phyloP scores from a whole-genome alignment of 2,797 vertebrate genomes.

The Clarias pachynema region DNA sequence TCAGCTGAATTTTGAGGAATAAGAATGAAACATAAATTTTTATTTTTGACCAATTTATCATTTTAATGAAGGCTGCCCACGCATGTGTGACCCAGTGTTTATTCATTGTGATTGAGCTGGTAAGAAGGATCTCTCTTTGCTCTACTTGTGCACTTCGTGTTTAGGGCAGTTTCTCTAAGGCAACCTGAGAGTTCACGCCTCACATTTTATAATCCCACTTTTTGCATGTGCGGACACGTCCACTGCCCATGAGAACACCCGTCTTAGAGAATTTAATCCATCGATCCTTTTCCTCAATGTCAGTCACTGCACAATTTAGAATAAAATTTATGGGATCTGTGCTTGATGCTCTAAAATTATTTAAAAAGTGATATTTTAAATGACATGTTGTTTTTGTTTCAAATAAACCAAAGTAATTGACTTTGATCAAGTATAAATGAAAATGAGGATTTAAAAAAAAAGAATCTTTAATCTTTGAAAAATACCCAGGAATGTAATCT shows the following conservation, averaged over 20 bases:
- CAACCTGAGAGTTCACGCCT: slow-evolving; percentile 61
- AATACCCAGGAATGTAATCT: not conserved
- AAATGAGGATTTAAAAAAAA: not conserved
- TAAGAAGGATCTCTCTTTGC: slow-evolving; percentile 62
- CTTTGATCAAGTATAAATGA: slow-evolving; percentile 23
- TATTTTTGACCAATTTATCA: not conserved
- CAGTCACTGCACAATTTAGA: slow-evolving; percentile 72
- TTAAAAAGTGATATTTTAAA: slow-evolving; percentile 62
- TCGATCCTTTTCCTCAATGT: slow-evolving; percentile 71
- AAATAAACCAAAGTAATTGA: slow-evolving; percentile 27
- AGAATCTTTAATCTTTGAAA: not conserved
- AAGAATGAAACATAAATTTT: not conserved
- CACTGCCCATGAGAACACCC: slow-evolving; percentile 63
- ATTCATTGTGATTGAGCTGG: slow-evolving; percentile 72
- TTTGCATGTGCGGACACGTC: slow-evolving; percentile 80
- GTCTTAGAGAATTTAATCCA: slow-evolving; percentile 77
- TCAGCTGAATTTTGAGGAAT: not conserved
- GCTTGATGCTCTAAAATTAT: slow-evolving; percentile 65
- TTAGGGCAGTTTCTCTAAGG: slow-evolving; percentile 54
- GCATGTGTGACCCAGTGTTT: slow-evolving; percentile 63
- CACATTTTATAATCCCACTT: slow-evolving; percentile 72
- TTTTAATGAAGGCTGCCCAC: not conserved
- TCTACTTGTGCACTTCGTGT: slow-evolving; percentile 67
- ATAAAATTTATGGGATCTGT: slow-evolving; percentile 68
- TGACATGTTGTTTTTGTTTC: slow-evolving; percentile 46